Evolutionary conservation across 2,113 vertebrate species (phyloP).

Genomic region (Sphaerodactylus townsendi): DNA sequence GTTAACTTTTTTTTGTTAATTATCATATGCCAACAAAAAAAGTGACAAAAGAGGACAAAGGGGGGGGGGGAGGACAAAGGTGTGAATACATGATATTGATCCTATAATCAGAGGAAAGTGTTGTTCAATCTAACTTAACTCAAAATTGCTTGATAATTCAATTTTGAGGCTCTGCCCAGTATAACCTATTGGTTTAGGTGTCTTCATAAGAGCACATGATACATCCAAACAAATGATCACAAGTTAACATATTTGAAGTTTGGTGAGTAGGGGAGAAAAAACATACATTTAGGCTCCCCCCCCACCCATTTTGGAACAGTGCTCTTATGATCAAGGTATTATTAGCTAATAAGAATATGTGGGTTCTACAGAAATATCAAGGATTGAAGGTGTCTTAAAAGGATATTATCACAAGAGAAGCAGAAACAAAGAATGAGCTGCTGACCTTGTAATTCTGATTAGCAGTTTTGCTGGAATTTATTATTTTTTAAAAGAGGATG

Average conservation of each 20-base stretch:
- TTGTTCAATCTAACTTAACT: slow-evolving; percentile 45
- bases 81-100: slow-evolving; percentile 56
- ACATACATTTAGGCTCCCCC: neutral
- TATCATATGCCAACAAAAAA: slow-evolving; percentile 74
- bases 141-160: slow-evolving; percentile 18
- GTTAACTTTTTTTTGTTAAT: slow-evolving; percentile 57
- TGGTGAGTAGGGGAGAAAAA: slow-evolving; percentile 17
- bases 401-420: slow-evolving; percentile 72
- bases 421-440: slow-evolving; percentile 73
- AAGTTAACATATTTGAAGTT: neutral
- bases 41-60: slow-evolving; percentile 61
- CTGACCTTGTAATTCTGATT: slow-evolving; percentile 72
- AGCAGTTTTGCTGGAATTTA: slow-evolving; percentile 65
- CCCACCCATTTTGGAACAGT: slow-evolving; percentile 52
- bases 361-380: neutral
- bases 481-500: slow-evolving; percentile 73
- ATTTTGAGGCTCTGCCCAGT: slow-evolving; percentile 32
- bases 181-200: slow-evolving; percentile 28
- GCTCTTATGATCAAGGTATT: slow-evolving; percentile 68
- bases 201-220: slow-evolving; percentile 69
- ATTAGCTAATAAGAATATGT: slow-evolving; percentile 38
- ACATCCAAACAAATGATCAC: slow-evolving; percentile 19
- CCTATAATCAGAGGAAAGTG: slow-evolving; percentile 43
- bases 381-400: slow-evolving; percentile 55
- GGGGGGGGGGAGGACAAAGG: slow-evolving; percentile 51